phyloP scores from a whole-genome alignment of 2,113 vertebrate species.

The Colossoma macropomum region DNA sequence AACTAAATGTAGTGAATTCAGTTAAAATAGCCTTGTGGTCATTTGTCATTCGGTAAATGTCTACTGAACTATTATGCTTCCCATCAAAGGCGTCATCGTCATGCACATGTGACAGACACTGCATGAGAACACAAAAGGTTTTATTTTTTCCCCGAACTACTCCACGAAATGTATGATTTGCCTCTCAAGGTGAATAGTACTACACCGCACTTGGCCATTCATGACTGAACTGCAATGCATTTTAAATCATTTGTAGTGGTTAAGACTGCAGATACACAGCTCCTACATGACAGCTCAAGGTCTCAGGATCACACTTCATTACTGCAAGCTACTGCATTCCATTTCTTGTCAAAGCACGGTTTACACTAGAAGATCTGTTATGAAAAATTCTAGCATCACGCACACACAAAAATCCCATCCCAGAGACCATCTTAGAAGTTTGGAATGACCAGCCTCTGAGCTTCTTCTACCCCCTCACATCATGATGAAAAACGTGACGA shows the following conservation, averaged over 20 bases:
- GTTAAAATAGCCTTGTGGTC: background rate
- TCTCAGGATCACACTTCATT: background rate
- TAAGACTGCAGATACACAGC: background rate
- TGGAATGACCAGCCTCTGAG: background rate
- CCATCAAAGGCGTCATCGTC: background rate
- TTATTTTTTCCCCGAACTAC: background rate
- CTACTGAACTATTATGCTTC: background rate
- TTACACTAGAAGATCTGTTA: background rate
- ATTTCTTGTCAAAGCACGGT: background rate
- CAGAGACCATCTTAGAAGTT: slow-evolving; percentile 9
- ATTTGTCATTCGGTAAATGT: background rate
- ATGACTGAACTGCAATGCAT: background rate
- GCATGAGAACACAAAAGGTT: background rate
- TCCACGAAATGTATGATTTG: background rate
- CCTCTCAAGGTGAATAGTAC: background rate
- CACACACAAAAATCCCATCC: background rate
- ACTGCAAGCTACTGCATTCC: background rate
- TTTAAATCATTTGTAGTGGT: background rate
- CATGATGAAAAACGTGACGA: background rate
- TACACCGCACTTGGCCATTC: background rate
- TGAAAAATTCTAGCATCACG: background rate
- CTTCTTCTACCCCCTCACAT: slow-evolving; percentile 13
- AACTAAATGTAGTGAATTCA: background rate
- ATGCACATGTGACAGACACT: background rate
- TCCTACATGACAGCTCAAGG: background rate